phyloP scores from a whole-genome alignment of 1,140 invertebrate species.

The Acromyrmex echinatior region DNA sequence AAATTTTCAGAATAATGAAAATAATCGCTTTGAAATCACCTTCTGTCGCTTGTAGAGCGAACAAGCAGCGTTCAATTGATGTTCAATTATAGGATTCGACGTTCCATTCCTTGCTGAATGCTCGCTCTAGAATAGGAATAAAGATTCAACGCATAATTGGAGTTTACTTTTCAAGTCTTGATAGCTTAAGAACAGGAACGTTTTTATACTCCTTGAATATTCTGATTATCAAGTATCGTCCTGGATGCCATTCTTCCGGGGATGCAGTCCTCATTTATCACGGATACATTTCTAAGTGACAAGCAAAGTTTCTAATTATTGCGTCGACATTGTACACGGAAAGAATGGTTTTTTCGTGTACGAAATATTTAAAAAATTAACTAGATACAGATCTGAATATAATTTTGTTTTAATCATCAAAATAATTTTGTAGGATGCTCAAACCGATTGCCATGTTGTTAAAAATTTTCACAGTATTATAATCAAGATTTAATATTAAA shows the following conservation, averaged over 20 bases:
- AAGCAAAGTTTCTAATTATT: background rate
- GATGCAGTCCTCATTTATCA: background rate
- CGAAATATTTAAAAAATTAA: too few relatives aligned
- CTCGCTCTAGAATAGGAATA: background rate
- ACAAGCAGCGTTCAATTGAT: constrained; percentile 14
- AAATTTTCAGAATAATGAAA: background rate
- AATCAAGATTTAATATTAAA: too few relatives aligned
- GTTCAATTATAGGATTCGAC: background rate
- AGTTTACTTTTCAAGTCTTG: constrained; percentile 2
- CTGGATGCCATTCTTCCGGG: background rate
- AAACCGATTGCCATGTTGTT: too few relatives aligned
- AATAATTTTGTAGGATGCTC: too few relatives aligned
- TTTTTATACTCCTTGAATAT: background rate
- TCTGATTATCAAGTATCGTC: background rate
- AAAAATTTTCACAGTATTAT: too few relatives aligned
- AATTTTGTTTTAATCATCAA: too few relatives aligned
- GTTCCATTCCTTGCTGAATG: background rate
- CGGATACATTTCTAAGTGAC: background rate
- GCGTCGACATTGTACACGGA: background rate
- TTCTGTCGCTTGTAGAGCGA: constrained; percentile 6
- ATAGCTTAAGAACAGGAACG: background rate
- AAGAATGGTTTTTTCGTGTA: too few relatives aligned
- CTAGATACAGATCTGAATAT: too few relatives aligned
- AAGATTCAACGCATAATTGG: background rate
- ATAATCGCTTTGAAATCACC: constrained; percentile 12